Evolutionary conservation across 2,797 vertebrate species (phyloP), one percentile per base, ranked within the genome.

Genomic region (Darevskia mixta): DNA sequence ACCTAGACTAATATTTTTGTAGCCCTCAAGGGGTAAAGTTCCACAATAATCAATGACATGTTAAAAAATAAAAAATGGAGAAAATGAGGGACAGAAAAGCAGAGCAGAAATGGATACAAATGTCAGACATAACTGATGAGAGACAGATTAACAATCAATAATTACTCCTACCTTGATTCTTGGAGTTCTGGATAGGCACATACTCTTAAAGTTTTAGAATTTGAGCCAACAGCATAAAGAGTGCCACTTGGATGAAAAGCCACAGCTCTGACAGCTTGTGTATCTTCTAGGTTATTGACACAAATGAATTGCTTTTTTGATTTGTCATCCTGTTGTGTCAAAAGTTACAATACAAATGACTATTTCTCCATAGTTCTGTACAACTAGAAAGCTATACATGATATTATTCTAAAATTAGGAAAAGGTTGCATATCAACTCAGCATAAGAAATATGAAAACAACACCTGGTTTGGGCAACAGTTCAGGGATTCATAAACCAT

Each of bases 161-260:
- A 13, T 81, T 67, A 55, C 8, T 58, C 86, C 94, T 94, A 99
- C 99, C 98, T 98, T 95, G 97, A 88, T 90, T 96, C 96, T 72
- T 97, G 96, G 38, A 97, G 95, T 67, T 99, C 98, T 80, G 98
- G 98, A 92, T 99, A 99, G 87, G 97, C 98, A 94, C 99, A 99
- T 27, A 99, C 98, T 92, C 98, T 96, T 91, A 99, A 96, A 15
- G 98, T 99, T 98, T 99, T 99, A 8, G 99, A 99, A 96, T 99
- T 99, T 91, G 99, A 99, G 88, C 99, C 99, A 4, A 99, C 98
- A 49, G 99, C 98, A 85, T 99, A 99, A 45, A 99, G 97, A 18
- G 95, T 96, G 77, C 99, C 99, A 45, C 97, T 97, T 29, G 99
- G 98, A 95, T 99, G 98, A 95, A 99, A 99, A 90, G 99, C 98